Conservation (phyloP, 2,113 vertebrate species). For the Upupa epops region DNA sequence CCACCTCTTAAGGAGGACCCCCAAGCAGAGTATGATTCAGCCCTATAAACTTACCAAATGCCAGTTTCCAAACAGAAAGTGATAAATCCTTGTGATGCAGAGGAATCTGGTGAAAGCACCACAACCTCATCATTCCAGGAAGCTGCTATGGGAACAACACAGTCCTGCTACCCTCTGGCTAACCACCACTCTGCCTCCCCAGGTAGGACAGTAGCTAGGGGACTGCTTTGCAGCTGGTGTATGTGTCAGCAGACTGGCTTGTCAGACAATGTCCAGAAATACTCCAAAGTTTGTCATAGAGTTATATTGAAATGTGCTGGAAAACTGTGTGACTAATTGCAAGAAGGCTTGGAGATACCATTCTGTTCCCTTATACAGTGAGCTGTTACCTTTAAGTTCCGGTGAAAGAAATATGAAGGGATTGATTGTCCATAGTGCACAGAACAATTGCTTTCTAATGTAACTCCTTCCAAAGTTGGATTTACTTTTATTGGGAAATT, state of each 20-base stretch:
- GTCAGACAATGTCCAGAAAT: not conserved
- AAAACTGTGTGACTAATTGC: not conserved
- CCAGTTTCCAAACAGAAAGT: rapidly evolving
- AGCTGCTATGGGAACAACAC: rapidly evolving
- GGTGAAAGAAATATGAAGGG: not conserved
- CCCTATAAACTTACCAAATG: not conserved
- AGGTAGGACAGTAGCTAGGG: not conserved
- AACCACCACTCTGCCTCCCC: rapidly evolving
- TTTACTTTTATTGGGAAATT: not conserved
- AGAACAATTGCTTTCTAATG: not conserved
- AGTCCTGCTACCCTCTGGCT: rapidly evolving
- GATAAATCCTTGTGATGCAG: not conserved
- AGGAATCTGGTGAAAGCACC: rapidly evolving
- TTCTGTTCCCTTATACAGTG: not conserved
- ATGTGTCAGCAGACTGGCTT: not conserved
- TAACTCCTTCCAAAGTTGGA: not conserved
- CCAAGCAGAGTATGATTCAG: not conserved
- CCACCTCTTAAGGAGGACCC: not conserved
- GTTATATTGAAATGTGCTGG: not conserved
- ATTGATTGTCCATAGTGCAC: not conserved
- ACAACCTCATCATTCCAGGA: not conserved
- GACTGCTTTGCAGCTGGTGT: not conserved
- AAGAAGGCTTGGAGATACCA: not conserved
- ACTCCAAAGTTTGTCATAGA: not conserved
- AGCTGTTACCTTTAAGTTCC: not conserved